Conservation (phyloP, 2,888 invertebrate species). For the Eulithis testata region DNA sequence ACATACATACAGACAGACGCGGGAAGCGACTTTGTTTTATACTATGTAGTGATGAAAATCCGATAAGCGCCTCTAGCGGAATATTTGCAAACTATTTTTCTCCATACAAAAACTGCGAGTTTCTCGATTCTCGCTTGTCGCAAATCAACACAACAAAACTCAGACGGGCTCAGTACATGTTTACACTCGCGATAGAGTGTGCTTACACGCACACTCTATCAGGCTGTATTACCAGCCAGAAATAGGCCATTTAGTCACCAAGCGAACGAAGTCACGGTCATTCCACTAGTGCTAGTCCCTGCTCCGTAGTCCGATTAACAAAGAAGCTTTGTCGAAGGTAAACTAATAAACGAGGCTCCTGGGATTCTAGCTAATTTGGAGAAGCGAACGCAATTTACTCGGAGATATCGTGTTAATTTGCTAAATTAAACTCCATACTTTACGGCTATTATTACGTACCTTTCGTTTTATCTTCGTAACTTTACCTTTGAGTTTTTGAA, state of each 20-base stretch:
- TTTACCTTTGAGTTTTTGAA: conserved; percentile 9
- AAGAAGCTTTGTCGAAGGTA: conserved; percentile 31
- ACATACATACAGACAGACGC: no score
- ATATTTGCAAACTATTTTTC: no score
- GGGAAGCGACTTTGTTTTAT: no score
- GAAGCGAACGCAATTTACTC: conserved; percentile 32
- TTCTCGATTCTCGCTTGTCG: no score
- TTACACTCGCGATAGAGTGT: no score
- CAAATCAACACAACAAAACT: no score
- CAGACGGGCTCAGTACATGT: no score
- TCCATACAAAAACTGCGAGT: no score
- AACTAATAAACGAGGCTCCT: conserved; percentile 29
- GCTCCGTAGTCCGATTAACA: conserved; percentile 7
- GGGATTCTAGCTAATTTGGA: conserved; percentile 36
- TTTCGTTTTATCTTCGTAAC: conserved; percentile 23
- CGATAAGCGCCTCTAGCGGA: no score
- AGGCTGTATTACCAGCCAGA: background rate
- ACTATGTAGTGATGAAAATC: no score
- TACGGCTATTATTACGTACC: conserved; percentile 28
- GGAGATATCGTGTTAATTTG: conserved; percentile 42
- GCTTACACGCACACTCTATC: no score
- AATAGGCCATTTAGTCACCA: background rate
- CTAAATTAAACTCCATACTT: conserved; percentile 39
- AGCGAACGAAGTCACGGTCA: background rate
- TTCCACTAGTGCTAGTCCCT: background rate